Conservation (phyloP, 2,797 vertebrate genomes). For the Ceyx erithaca region DNA sequence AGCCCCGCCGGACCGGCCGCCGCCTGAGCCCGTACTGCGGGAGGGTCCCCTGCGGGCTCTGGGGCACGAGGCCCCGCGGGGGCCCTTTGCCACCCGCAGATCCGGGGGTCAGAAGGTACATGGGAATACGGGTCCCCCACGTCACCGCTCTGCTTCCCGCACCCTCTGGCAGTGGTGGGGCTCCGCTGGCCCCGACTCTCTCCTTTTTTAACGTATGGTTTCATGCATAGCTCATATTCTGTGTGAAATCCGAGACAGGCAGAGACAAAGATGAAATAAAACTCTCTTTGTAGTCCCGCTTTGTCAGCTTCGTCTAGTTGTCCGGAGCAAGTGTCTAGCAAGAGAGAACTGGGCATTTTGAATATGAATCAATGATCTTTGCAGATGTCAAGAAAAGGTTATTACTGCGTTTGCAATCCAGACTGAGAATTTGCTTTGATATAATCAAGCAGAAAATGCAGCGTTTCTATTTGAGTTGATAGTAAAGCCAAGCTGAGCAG, state of each 20-base stretch:
- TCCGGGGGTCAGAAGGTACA: rapidly evolving
- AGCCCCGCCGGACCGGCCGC: background rate
- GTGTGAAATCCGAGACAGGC: background rate
- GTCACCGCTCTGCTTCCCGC: background rate
- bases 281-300: background rate
- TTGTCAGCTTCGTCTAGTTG: background rate
- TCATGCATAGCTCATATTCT: background rate
- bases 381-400: background rate
- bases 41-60: background rate
- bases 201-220: background rate
- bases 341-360: background rate
- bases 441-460: background rate
- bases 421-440: background rate
- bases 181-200: background rate
- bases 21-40: background rate
- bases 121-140: background rate
- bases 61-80: background rate
- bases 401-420: background rate
- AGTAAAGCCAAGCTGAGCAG: background rate
- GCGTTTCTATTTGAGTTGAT: background rate
- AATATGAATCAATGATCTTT: background rate
- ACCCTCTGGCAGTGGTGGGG: background rate
- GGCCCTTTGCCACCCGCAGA: background rate
- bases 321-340: background rate
- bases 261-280: background rate